Percentiles rank a stretch among this genome's conserved stretches.
These are phyloP conservation scores for Synergus umbraculus DNA, from an alignment of 2,888 invertebrate species.

Conservation along the genomic window DNA sequence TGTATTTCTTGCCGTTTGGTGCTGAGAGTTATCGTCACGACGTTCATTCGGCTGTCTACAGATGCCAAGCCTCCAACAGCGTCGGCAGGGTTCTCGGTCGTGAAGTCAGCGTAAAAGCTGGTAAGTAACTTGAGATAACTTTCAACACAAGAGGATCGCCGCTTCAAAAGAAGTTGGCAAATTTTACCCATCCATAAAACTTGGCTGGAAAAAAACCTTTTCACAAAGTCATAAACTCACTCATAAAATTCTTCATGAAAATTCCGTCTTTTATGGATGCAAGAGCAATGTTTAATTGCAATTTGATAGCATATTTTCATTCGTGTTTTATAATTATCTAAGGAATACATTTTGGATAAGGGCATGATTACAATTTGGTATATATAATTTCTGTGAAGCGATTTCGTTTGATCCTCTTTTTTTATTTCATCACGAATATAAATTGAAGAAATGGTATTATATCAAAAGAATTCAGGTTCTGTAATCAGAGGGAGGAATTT, in stretches of 20 bases:
- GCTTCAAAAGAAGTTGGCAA: conserved; percentile 25
- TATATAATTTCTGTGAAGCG: no score
- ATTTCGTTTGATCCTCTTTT: background rate
- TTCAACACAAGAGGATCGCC: conserved; percentile 18
- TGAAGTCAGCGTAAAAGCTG: conserved; percentile 92
- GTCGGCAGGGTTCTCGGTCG: conserved; percentile 90
- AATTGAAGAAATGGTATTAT: background rate
- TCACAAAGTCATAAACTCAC: conserved; percentile 27
- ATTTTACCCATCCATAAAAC: conserved; percentile 8
- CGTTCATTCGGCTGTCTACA: conserved; percentile 90
- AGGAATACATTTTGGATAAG: no score
- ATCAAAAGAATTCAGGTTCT: no score
- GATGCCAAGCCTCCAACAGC: conserved; percentile 82
- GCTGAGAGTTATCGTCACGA: conserved; percentile 89
- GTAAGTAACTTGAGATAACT: conserved; percentile 79
- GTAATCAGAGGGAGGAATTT: background rate
- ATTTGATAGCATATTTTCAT: background rate
- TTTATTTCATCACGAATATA: background rate
- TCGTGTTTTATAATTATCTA: background rate
- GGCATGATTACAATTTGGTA: no score
- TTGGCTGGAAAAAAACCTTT: background rate
- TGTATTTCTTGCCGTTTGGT: conserved; percentile 91
- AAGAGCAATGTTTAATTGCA: background rate
- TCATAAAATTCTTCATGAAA: conserved; percentile 29
- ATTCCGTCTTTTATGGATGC: background rate